Percentiles rank a stretch among this genome's conserved stretches.
phyloP scores from a whole-genome alignment of 2,797 vertebrate genomes.

The Simalia tracyae region DNA sequence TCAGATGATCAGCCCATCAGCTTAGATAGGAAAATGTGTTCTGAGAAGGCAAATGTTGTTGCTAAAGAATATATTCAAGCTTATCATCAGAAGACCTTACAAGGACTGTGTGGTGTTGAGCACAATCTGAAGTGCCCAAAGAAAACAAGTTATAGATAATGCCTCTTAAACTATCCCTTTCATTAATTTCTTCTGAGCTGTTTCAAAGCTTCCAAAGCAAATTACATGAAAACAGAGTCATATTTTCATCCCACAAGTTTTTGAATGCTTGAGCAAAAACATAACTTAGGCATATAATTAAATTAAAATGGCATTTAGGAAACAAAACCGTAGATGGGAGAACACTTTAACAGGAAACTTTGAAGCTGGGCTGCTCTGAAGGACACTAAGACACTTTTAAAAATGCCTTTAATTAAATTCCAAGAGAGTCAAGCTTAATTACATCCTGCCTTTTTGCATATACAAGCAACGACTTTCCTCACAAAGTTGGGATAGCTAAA shows the following conservation, averaged over 20 bases:
- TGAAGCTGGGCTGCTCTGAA: neutral
- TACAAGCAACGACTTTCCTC: neutral
- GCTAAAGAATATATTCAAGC: neutral
- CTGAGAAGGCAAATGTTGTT: neutral
- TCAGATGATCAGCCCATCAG: neutral
- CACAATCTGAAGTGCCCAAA: neutral
- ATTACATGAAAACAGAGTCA: neutral
- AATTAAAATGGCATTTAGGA: neutral
- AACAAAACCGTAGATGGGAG: neutral
- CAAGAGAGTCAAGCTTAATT: neutral
- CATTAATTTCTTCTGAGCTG: neutral
- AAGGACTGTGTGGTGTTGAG: neutral
- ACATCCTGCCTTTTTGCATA: neutral
- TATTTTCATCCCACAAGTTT: neutral
- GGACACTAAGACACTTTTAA: neutral
- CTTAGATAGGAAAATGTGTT: neutral
- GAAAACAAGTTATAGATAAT: neutral
- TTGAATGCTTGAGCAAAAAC: neutral
- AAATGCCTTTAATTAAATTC: neutral
- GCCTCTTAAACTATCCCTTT: neutral
- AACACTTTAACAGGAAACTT: neutral
- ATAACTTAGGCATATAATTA: neutral
- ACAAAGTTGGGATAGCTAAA: neutral
- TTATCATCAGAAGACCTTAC: neutral
- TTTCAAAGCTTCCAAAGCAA: neutral